A percentile compares a stretch with the other conserved stretches of the same genome.
These are phyloP conservation scores for Neosilurus mollespiculum DNA, from an alignment of 2,797 vertebrate genomes.

Conservation along the genomic window DNA sequence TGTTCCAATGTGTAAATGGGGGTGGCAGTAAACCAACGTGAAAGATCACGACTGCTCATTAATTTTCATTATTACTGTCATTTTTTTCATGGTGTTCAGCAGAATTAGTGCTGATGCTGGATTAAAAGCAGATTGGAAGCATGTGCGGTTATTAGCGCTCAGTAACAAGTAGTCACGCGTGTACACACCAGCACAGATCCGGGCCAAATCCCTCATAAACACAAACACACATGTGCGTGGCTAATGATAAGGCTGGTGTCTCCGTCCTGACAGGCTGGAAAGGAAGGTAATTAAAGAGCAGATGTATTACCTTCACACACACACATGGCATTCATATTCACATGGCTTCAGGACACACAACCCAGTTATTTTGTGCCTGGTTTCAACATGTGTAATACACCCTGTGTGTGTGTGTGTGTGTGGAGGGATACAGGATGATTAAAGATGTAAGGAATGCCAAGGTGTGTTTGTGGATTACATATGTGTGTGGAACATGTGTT, in stretches of 20 bases:
- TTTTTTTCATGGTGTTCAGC: conserved; percentile 6
- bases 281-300: conserved; percentile 72
- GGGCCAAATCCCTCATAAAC: conserved; percentile 22
- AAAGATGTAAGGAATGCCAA: conserved; percentile 13
- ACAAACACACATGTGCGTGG: conserved; percentile 9
- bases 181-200: not conserved
- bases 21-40: not conserved
- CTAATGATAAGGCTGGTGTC: conserved; percentile 68
- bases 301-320: conserved; percentile 54
- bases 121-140: conserved; percentile 19
- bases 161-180: not conserved
- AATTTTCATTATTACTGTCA: not conserved
- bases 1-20: not conserved
- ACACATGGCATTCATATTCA: conserved; percentile 67
- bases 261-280: conserved; percentile 45
- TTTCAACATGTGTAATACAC: not conserved
- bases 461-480: conserved; percentile 44
- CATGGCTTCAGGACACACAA: conserved; percentile 65
- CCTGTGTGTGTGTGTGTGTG: not conserved
- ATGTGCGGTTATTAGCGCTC: conserved; percentile 7
- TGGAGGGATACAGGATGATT: not conserved
- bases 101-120: conserved; percentile 21
- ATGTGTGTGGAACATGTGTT: not conserved
- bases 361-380: conserved; percentile 27
- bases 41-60: not conserved